These are phyloP conservation scores for Sapayoa aenigma DNA, from an alignment of 2,113 vertebrate species.

Conservation along the genomic window DNA sequence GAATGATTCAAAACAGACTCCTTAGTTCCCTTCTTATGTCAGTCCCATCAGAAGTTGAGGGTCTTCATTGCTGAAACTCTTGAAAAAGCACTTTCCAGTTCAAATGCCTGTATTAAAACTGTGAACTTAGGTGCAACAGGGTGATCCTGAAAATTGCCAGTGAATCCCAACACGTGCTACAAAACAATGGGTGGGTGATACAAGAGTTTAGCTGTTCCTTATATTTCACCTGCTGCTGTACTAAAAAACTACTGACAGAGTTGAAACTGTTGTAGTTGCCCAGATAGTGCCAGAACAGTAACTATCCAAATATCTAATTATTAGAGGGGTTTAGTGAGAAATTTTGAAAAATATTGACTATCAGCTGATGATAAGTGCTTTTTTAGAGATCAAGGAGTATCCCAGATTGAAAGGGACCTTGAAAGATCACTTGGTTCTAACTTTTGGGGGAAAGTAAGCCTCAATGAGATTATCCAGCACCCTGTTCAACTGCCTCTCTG, in stretches of 20 bases:
- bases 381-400: background rate
- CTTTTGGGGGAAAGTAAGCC: background rate
- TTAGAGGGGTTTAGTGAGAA: background rate
- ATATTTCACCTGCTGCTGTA: background rate
- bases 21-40: background rate
- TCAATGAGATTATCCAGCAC: background rate
- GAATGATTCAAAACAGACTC: background rate
- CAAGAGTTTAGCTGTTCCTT: background rate
- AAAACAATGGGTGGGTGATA: background rate
- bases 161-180: background rate
- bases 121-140: background rate
- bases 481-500: background rate
- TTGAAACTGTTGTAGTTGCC: too few species aligned
- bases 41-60: background rate
- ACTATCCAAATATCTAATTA: background rate
- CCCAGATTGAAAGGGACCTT: background rate
- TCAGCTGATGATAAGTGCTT: background rate
- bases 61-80: background rate
- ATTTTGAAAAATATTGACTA: background rate
- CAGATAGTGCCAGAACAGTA: too few species aligned
- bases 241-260: background rate
- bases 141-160: background rate
- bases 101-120: background rate
- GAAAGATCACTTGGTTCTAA: background rate
- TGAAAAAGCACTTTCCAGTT: background rate